Percentiles rank a stretch among this genome's conserved stretches.
Evolutionary conservation across 2,888 invertebrate species (phyloP).

Genomic region (Drosophila aldrichi): DNA sequence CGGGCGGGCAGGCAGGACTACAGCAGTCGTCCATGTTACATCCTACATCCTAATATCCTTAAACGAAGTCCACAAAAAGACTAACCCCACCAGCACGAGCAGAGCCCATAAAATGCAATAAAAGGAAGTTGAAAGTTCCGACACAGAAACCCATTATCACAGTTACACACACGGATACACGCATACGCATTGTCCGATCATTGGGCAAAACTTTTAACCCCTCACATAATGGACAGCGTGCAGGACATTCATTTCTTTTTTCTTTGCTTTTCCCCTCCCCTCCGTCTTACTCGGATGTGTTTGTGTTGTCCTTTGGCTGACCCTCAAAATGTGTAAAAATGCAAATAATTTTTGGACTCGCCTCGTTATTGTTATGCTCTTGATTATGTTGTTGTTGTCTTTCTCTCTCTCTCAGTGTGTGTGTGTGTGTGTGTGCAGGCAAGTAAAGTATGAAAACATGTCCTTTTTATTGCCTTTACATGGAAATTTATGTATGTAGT

Average conservation of each 20-base stretch:
- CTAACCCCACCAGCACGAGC: slow-evolving; percentile 25
- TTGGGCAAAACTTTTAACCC: slow-evolving; percentile 73
- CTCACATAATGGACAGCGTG: slow-evolving; percentile 71
- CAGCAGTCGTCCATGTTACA: slow-evolving; percentile 1
- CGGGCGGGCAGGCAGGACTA: background rate
- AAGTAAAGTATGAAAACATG: slow-evolving; percentile 69
- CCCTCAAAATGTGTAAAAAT: slow-evolving; percentile 81
- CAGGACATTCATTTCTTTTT: slow-evolving; percentile 75
- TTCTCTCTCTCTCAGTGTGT: background rate
- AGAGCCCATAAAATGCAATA: slow-evolving; percentile 80
- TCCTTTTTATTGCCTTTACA: slow-evolving; percentile 80
- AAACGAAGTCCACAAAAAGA: slow-evolving; percentile 37
- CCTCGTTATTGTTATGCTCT: slow-evolving; percentile 78
- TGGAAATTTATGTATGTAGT: slow-evolving; percentile 79
- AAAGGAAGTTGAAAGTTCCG: slow-evolving; percentile 82
- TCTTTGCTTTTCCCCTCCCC: slow-evolving; percentile 68
- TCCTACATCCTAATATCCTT: slow-evolving; percentile 42
- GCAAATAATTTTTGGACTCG: slow-evolving; percentile 73
- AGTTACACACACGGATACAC: slow-evolving; percentile 53
- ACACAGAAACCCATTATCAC: slow-evolving; percentile 82
- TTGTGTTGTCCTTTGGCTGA: slow-evolving; percentile 68
- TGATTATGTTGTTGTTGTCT: slow-evolving; percentile 72
- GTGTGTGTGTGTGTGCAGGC: slow-evolving; percentile 23
- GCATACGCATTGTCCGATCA: slow-evolving; percentile 57
- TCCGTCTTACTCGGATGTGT: background rate